Percentiles rank a stretch among this genome's conserved stretches.
Evolutionary conservation across 1,140 invertebrate genomes (phyloP).

Genomic region (Drusus annulatus): DNA sequence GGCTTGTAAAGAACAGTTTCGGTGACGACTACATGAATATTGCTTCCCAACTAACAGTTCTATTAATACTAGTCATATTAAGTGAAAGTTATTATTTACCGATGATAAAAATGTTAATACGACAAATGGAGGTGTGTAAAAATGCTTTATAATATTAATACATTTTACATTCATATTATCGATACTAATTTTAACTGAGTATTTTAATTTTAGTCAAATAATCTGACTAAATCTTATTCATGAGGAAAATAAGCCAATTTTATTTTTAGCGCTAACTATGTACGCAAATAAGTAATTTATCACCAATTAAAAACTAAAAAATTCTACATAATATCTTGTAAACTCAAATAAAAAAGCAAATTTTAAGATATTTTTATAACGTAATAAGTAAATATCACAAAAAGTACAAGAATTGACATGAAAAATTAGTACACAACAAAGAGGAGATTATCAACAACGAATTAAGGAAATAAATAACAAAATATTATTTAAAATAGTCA

Average conservation of each 20-base stretch:
- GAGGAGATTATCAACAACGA: no score
- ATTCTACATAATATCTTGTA: neutral
- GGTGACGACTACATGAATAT: slow-evolving; percentile 21
- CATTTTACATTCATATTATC: no score
- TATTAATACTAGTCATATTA: slow-evolving; percentile 17
- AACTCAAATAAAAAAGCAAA: neutral
- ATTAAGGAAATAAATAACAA: slow-evolving; percentile 24
- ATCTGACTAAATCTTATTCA: no score
- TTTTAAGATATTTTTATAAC: neutral
- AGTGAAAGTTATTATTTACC: slow-evolving; percentile 19
- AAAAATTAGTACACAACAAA: neutral
- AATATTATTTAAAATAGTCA: neutral
- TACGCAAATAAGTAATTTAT: no score
- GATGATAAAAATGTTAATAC: slow-evolving; percentile 3
- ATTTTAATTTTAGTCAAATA: no score
- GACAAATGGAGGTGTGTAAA: slow-evolving; percentile 18
- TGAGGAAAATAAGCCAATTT: no score
- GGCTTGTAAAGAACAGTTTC: neutral
- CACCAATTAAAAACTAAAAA: no score
- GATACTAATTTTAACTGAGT: no score
- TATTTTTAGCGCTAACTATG: no score
- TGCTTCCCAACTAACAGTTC: slow-evolving; percentile 39
- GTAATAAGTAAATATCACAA: slow-evolving; percentile 22
- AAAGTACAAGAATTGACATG: slow-evolving; percentile 19
- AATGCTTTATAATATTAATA: neutral